These are phyloP conservation scores for Limnephilus rhombicus DNA, from an alignment of 2,888 invertebrate genomes.

Conservation along the genomic window DNA sequence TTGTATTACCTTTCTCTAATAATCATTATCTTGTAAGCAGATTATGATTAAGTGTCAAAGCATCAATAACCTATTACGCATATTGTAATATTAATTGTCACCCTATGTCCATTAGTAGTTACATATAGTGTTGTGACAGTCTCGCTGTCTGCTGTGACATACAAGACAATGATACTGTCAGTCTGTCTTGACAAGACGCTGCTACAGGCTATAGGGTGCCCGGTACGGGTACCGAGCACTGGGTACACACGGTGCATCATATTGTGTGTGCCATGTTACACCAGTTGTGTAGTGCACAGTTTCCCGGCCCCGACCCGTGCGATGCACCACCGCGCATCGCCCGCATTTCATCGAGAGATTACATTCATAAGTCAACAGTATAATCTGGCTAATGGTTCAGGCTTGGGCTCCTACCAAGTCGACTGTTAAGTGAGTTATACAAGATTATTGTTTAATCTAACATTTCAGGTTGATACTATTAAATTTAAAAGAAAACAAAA, in stretches of 20 bases:
- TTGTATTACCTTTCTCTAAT: background rate
- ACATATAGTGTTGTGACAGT: background rate
- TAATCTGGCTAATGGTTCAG: background rate
- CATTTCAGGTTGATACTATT: background rate
- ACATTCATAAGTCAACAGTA: constrained; percentile 12
- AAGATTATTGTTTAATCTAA: background rate
- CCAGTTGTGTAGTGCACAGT: background rate
- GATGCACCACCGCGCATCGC: constrained; percentile 8
- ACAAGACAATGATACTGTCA: background rate
- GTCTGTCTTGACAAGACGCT: background rate
- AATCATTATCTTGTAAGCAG: background rate
- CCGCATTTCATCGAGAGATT: constrained; percentile 8
- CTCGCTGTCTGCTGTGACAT: background rate
- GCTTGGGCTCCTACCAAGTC: background rate
- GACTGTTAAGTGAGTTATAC: background rate
- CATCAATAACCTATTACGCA: no score
- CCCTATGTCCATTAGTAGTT: background rate
- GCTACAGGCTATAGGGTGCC: background rate
- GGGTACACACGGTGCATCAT: background rate
- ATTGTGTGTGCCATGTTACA: constrained; percentile 3
- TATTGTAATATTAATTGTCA: background rate
- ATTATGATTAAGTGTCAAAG: no score
- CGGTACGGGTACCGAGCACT: background rate
- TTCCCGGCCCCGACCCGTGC: background rate
- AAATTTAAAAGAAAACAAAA: background rate